Evolutionary conservation across 2,888 invertebrate species (phyloP), one percentile per base, ranked within the genome.

Genomic region (Rotaria socialis): DNA sequence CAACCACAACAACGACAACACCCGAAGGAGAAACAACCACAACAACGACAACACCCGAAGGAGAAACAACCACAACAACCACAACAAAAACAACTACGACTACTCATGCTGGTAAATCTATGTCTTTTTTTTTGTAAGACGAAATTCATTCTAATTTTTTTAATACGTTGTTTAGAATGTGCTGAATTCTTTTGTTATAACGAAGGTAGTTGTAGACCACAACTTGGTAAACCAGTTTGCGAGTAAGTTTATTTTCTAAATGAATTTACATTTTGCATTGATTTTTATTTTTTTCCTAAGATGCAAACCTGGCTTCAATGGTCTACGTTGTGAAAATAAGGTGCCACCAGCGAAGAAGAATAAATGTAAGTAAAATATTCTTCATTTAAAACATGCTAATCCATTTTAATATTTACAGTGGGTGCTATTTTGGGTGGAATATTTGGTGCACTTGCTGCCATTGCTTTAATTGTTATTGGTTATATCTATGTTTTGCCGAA

Each of bases 401-500:
- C 11, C n/a, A 80, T 47, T 41, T 80, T 3, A 2, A 47, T 2
- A 24, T 80, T 47, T 75, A 2, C n/a, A 80, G 80, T 47, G 43
- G 80, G 47, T 47, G 80, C 4, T 80, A 80, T 80, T n/a, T 43
- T 80, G 80, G 80, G 80, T 47, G 43, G 47, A 47, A 4, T 80
- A 47, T 43, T 80, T 43, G 80, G 80, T 47, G 47, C 43, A 10
- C 43, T 80, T 47, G 80, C 47, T n/a, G n/a, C 6, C 14, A n/a
- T 80, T 47, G 80, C 14, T 80, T 24, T 80, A 11, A n/a, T 47
- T 47, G 11, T 47, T 24, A 1, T 80, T 47, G 80, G 47, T 24
- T 47, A 47, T 11, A 47, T 80, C 10, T 80, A 24, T 47, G 47
- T 47, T 47, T 14, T 43, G 47, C 80, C 80, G n/a, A 43, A 47